These are phyloP conservation scores for Ectropis crepuscularia DNA, from an alignment of 2,888 invertebrate genomes.

Conservation along the genomic window DNA sequence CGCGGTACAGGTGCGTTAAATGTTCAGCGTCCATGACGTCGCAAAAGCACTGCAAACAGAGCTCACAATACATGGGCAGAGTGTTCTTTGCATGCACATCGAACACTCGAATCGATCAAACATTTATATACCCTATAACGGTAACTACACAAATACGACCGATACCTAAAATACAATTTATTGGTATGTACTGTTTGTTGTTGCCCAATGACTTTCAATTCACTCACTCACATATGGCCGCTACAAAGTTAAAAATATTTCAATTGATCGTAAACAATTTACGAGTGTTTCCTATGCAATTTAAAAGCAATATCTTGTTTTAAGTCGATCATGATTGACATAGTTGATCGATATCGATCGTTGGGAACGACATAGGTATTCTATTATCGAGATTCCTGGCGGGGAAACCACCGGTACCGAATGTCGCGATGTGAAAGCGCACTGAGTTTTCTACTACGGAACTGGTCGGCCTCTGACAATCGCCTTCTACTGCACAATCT, in stretches of 20 bases:
- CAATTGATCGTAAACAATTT: constrained; percentile 24
- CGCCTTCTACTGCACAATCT: constrained; percentile 30
- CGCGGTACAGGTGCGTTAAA: too few species aligned
- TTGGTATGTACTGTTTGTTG: constrained; percentile 35
- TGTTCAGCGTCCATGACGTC: too few species aligned
- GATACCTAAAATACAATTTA: constrained; percentile 45
- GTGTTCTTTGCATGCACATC: constrained; percentile 39
- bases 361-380: constrained; percentile 13
- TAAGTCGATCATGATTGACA: constrained; percentile 14
- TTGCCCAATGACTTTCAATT: constrained; percentile 46
- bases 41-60: too few species aligned
- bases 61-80: too few species aligned
- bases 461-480: constrained; percentile 60
- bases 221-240: constrained; percentile 30
- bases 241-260: constrained; percentile 29
- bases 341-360: constrained; percentile 13
- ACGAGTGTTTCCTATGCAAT: constrained; percentile 7
- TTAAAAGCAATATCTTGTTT: constrained; percentile 9
- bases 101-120: constrained; percentile 46
- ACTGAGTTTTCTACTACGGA: constrained; percentile 67
- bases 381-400: constrained; percentile 40
- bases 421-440: constrained; percentile 68
- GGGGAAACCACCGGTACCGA: constrained; percentile 55
- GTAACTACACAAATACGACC: constrained; percentile 29
- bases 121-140: constrained; percentile 48